Percentiles rank a stretch among this genome's conserved stretches.
phyloP scores from a whole-genome alignment of 1,140 invertebrate species.

The Danaus melanippus region DNA sequence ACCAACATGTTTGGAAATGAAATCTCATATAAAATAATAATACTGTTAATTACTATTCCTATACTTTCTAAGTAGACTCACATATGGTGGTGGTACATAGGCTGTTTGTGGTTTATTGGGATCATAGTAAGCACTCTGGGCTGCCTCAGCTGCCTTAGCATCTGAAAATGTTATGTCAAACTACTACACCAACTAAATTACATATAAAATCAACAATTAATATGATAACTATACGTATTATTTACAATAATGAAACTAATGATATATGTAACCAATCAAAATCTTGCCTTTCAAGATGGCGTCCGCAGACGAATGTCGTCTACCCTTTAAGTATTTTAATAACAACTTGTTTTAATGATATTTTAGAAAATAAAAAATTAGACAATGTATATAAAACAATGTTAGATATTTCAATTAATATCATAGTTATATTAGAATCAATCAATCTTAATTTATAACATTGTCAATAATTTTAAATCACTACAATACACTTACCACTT shows the following conservation, averaged over 20 bases:
- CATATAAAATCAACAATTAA: slow-evolving; percentile 3
- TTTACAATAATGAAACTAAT: not conserved
- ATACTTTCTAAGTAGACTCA: slow-evolving; percentile 69
- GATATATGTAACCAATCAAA: not conserved
- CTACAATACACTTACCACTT: slow-evolving; percentile 19
- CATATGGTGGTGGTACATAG: slow-evolving; percentile 89
- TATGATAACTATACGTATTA: slow-evolving; percentile 3
- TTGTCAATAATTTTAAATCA: slow-evolving; percentile 17
- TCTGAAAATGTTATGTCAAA: slow-evolving; percentile 70
- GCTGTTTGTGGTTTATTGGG: slow-evolving; percentile 86
- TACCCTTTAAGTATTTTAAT: no score
- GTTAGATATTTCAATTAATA: no score
- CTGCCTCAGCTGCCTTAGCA: slow-evolving; percentile 90
- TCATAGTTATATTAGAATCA: no score
- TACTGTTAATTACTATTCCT: not conserved
- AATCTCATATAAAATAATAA: no score
- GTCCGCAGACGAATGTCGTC: no score
- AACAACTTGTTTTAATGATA: no score
- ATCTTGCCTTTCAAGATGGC: no score
- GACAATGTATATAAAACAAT: no score
- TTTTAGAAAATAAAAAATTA: no score
- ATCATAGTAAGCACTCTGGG: slow-evolving; percentile 90
- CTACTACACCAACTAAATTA: slow-evolving; percentile 42
- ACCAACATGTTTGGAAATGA: no score
- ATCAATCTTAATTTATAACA: slow-evolving; percentile 4